Evolutionary conservation across 30 jellyfish, hydroid and myxozoan genomes (phyloP).

Genomic region (Aurelia aurita): DNA sequence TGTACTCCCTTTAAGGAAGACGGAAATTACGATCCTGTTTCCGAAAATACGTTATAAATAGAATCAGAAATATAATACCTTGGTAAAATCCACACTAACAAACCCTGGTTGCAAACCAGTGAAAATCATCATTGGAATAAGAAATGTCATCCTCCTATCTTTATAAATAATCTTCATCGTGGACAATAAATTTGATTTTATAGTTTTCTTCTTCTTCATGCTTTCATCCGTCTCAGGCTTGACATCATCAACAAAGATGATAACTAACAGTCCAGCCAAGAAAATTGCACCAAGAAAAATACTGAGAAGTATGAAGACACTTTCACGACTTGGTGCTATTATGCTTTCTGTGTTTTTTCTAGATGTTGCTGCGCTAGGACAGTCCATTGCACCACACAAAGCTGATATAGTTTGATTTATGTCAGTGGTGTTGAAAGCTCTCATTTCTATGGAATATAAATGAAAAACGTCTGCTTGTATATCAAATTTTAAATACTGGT

Average conservation of each 20-base stretch:
- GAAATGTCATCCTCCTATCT: constrained; percentile 55
- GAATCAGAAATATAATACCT: constrained; percentile 6
- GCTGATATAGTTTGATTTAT: too few species aligned
- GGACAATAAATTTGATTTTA: constrained; percentile 32
- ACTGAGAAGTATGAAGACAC: constrained; percentile 43
- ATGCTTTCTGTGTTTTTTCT: neutral
- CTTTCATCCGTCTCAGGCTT: constrained; percentile 4
- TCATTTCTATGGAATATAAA: too few species aligned
- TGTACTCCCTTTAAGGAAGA: too few species aligned
- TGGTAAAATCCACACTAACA: constrained; percentile 34
- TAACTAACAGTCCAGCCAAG: constrained; percentile 21
- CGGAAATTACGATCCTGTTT: too few species aligned
- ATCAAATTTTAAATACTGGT: too few species aligned
- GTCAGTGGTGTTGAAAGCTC: too few species aligned
- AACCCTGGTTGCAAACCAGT: constrained; percentile 51
- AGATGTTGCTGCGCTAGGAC: constrained; percentile 33
- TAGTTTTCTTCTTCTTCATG: neutral
- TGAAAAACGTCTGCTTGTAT: too few species aligned
- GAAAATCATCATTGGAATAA: constrained; percentile 10
- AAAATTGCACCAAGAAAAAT: constrained; percentile 38
- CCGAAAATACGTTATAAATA: too few species aligned
- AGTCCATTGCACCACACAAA: constrained; percentile 54
- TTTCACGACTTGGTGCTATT: constrained; percentile 30
- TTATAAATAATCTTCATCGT: constrained; percentile 4
- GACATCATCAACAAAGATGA: constrained; percentile 29